phyloP scores from a whole-genome alignment of 2,888 invertebrate species.

The Chloromyia formosa region DNA sequence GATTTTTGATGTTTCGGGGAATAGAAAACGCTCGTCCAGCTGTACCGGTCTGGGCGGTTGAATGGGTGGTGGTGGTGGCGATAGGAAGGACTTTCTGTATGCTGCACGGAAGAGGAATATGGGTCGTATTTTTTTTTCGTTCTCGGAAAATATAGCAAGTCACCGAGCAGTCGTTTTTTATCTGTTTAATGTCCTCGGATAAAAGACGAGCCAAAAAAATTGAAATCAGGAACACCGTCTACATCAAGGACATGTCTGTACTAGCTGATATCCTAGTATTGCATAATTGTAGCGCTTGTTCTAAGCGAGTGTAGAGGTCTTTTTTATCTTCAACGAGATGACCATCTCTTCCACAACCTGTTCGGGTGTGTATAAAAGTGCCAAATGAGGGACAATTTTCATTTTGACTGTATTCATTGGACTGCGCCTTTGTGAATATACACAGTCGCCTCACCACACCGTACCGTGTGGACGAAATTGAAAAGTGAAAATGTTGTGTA shows the following conservation, averaged over 20 bases:
- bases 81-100: no score
- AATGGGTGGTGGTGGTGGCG: not conserved
- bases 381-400: not conserved
- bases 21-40: not conserved
- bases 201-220: not conserved
- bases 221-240: not conserved
- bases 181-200: not conserved
- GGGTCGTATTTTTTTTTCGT: not conserved
- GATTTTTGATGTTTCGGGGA: constrained; percentile 39
- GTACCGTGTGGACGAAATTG: not conserved
- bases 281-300: not conserved
- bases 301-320: not conserved
- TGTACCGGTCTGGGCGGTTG: not conserved
- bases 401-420: not conserved
- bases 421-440: not conserved
- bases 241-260: constrained; percentile 1
- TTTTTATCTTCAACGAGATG: not conserved
- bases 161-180: not conserved
- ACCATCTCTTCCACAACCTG: no score
- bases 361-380: not conserved
- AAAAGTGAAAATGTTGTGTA: not conserved
- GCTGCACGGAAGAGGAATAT: no score
- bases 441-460: not conserved
- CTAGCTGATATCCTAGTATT: no score
- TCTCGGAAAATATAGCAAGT: no score